These are phyloP conservation scores for Drosophila quinaria DNA, from an alignment of 2,888 invertebrate species.

Conservation along the genomic window DNA sequence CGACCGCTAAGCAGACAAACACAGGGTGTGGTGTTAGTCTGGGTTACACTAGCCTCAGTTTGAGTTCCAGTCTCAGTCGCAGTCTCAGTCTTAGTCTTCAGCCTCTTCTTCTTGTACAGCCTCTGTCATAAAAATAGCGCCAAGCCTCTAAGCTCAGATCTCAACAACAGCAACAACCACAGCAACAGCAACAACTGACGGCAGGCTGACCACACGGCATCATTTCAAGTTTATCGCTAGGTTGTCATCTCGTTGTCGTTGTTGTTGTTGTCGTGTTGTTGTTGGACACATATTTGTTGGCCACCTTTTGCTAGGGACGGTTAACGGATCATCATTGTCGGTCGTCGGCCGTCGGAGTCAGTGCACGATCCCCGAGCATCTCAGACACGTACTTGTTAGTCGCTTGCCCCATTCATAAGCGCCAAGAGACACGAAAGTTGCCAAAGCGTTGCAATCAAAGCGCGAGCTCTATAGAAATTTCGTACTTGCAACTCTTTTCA, in stretches of 20 bases:
- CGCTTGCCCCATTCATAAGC: conserved; percentile 21
- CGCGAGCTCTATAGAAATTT: not conserved
- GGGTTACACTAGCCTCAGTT: conserved; percentile 9
- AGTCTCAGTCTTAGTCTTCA: conserved; percentile 15
- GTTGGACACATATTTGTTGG: conserved; percentile 58
- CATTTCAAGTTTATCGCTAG: conserved; percentile 60
- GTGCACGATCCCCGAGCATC: conserved; percentile 8
- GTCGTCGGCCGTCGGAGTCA: conserved; percentile 16
- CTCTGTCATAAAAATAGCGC: conserved; percentile 70
- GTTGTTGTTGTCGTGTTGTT: conserved; percentile 8
- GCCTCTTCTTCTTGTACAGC: conserved; percentile 33
- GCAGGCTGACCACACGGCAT: conserved; percentile 31
- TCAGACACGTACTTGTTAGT: conserved; percentile 21
- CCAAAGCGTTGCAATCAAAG: not conserved
- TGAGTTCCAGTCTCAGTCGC: not conserved
- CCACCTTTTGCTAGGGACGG: conserved; percentile 45
- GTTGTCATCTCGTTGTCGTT: conserved; percentile 64
- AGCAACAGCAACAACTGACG: conserved; percentile 9
- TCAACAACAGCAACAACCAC: conserved; percentile 7
- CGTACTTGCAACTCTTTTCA: not conserved
- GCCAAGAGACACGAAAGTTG: conserved; percentile 11
- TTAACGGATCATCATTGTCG: conserved; percentile 33
- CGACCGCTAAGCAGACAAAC: conserved; percentile 21
- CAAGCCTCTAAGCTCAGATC: conserved; percentile 57
- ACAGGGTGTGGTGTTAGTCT: conserved; percentile 53